Evolutionary conservation across 2,888 invertebrate genomes (phyloP).

Genomic region (Agrochola litura): DNA sequence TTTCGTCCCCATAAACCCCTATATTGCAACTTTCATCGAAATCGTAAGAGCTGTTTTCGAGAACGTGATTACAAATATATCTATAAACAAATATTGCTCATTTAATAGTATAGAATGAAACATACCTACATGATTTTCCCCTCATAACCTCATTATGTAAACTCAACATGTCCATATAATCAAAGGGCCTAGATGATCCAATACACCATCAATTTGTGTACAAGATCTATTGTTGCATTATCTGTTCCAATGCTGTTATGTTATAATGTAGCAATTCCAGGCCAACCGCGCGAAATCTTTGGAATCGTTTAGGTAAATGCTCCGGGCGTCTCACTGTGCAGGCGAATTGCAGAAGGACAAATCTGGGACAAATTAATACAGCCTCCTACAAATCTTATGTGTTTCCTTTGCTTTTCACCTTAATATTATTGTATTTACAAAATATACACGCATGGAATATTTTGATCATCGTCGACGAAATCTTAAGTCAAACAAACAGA

Average conservation of each 20-base stretch:
- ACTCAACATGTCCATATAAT: not conserved
- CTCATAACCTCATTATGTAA: conserved; percentile 7
- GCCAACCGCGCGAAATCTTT: conserved; percentile 65
- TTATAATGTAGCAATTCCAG: conserved; percentile 72
- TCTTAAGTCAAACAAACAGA: too few relatives aligned
- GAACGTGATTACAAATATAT: too few relatives aligned
- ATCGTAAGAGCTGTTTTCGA: too few relatives aligned
- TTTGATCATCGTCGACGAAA: too few relatives aligned
- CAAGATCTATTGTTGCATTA: conserved; percentile 64
- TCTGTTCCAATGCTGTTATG: conserved; percentile 64
- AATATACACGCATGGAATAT: too few relatives aligned
- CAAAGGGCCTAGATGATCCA: conserved; percentile 11
- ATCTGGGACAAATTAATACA: not conserved
- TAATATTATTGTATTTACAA: too few relatives aligned
- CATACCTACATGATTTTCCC: not conserved
- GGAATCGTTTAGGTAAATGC: conserved; percentile 67
- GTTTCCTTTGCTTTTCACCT: too few relatives aligned
- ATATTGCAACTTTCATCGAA: too few relatives aligned
- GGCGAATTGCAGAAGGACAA: conserved; percentile 29
- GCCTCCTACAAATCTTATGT: too few relatives aligned
- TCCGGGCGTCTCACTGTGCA: conserved; percentile 36
- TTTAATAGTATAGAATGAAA: not conserved
- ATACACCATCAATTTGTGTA: conserved; percentile 57
- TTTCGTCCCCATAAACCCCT: too few relatives aligned
- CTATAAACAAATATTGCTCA: too few relatives aligned